A percentile compares a stretch with the other conserved stretches of the same genome.
Conservation (phyloP, 2,113 vertebrate species). For the Sylvietta virens region DNA sequence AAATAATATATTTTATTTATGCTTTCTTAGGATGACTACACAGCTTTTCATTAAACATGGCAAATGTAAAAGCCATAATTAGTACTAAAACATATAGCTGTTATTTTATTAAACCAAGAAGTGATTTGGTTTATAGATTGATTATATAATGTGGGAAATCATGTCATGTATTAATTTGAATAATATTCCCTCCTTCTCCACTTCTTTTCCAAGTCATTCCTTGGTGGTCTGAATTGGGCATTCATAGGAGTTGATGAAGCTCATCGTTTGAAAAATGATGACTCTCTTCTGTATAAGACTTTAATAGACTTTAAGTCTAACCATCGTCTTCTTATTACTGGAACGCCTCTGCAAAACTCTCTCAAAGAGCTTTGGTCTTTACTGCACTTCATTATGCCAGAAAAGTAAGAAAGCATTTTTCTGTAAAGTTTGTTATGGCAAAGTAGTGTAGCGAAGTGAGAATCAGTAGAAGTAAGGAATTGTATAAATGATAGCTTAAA, state of each 20-base stretch:
- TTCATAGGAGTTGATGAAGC: constrained; percentile 98
- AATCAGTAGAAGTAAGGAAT: background rate
- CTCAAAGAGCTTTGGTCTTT: constrained; percentile 98
- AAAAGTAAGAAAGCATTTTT: constrained; percentile 83
- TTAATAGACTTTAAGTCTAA: constrained; percentile 98
- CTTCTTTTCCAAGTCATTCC: constrained; percentile 82
- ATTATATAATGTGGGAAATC: background rate
- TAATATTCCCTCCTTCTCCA: background rate
- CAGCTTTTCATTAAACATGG: background rate
- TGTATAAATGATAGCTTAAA: background rate
- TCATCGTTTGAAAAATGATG: constrained; percentile 96
- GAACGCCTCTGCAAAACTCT: constrained; percentile 96
- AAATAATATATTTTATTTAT: background rate
- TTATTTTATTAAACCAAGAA: background rate
- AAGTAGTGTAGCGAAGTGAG: background rate
- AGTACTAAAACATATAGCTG: background rate
- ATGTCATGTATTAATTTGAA: background rate
- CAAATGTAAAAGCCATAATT: background rate
- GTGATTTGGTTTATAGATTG: background rate
- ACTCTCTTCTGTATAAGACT: constrained; percentile 97
- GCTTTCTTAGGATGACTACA: background rate
- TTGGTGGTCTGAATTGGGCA: constrained; percentile 92
- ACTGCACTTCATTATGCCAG: constrained; percentile 98
- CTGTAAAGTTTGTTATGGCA: background rate
- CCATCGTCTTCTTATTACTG: constrained; percentile 96